Evolutionary conservation across 2,888 invertebrate genomes (phyloP).

Genomic region (Lochmaea capreae): DNA sequence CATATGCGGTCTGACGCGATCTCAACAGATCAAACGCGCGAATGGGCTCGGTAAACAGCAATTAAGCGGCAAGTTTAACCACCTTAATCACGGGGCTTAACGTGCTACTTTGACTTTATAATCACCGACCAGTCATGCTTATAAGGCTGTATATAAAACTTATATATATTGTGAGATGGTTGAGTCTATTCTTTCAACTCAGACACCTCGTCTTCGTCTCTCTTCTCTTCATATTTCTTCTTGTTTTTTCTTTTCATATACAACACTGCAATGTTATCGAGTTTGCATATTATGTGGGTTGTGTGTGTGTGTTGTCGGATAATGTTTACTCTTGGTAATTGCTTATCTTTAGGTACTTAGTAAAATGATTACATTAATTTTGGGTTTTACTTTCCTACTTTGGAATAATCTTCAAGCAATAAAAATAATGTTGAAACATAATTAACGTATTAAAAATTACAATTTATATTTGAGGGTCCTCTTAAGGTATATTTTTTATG

Average conservation of each 20-base stretch:
- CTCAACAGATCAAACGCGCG: constrained; percentile 65
- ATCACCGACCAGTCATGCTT: constrained; percentile 63
- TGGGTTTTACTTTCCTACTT: not conserved
- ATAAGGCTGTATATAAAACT: constrained; percentile 55
- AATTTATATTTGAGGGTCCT: no score
- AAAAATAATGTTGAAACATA: no score
- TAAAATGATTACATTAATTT: not conserved
- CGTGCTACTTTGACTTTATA: constrained; percentile 66
- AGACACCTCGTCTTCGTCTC: constrained; percentile 26
- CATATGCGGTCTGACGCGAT: constrained; percentile 60
- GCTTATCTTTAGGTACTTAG: constrained; percentile 1
- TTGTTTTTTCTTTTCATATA: not conserved
- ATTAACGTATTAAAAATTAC: no score
- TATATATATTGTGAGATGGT: constrained; percentile 41
- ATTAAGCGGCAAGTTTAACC: constrained; percentile 66
- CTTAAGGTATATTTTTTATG: no score
- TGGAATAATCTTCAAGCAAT: no score
- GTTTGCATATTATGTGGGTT: constrained; percentile 27
- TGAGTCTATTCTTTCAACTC: constrained; percentile 26
- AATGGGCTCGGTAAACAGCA: constrained; percentile 66
- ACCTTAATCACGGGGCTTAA: constrained; percentile 65
- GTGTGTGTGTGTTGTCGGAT: constrained; percentile 16
- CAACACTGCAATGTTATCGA: constrained; percentile 7
- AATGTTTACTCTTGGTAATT: constrained; percentile 26
- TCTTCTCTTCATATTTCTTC: constrained; percentile 16